These are phyloP conservation scores for Venusia cambrica DNA, from an alignment of 2,888 invertebrate species.

Conservation along the genomic window DNA sequence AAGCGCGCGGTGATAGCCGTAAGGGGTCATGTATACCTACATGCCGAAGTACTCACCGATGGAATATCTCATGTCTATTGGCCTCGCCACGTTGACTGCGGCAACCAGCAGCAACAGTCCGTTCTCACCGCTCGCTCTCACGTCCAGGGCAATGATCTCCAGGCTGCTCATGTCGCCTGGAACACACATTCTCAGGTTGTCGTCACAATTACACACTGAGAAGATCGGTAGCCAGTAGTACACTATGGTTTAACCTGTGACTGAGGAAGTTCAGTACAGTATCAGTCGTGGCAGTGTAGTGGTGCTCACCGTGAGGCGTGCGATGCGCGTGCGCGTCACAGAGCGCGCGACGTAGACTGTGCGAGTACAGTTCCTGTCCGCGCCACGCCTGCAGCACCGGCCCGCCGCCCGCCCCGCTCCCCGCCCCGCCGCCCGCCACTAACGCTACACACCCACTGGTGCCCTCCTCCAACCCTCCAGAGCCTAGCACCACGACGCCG, in stretches of 20 bases:
- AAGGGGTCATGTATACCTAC: too few relatives aligned
- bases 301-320: slow-evolving; percentile 33
- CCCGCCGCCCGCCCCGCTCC: slow-evolving; percentile 76
- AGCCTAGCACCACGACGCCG: slow-evolving; percentile 83
- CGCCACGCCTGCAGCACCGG: slow-evolving; percentile 92
- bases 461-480: slow-evolving; percentile 76
- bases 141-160: slow-evolving; percentile 88
- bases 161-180: slow-evolving; percentile 82
- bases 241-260: too few relatives aligned
- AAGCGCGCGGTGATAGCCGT: too few relatives aligned
- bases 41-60: too few relatives aligned
- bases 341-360: slow-evolving; percentile 86
- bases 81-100: slow-evolving; percentile 83
- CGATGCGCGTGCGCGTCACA: slow-evolving; percentile 72
- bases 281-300: too few relatives aligned
- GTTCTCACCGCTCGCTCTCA: slow-evolving; percentile 82
- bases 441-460: slow-evolving; percentile 77
- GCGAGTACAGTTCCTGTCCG: slow-evolving; percentile 87
- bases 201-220: too few relatives aligned
- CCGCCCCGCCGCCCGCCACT: slow-evolving; percentile 60
- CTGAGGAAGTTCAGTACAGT: too few relatives aligned
- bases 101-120: slow-evolving; percentile 86
- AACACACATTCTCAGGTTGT: too few relatives aligned
- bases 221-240: too few relatives aligned
- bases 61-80: slow-evolving; percentile 86